Evolutionary conservation across 2,113 vertebrate genomes (phyloP).

Genomic region (Python bivittatus): DNA sequence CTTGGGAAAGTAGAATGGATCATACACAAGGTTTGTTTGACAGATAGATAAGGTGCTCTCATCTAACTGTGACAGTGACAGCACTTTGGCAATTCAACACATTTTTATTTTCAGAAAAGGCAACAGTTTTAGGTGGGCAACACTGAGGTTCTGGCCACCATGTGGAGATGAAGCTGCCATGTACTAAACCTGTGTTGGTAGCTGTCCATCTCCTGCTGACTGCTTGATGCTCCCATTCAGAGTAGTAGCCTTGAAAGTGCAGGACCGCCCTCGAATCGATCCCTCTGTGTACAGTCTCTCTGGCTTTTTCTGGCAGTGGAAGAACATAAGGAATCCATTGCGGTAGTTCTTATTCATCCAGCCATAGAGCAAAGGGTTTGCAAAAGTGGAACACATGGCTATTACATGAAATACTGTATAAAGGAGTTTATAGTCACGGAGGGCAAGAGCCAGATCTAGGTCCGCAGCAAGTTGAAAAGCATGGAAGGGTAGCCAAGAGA

Average conservation of each 20-base stretch:
- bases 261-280: conserved; percentile 81
- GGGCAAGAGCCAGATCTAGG: conserved; percentile 83
- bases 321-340: conserved; percentile 89
- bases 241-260: conserved; percentile 72
- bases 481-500: conserved; percentile 91
- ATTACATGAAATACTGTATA: conserved; percentile 88
- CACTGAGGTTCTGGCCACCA: conserved; percentile 2
- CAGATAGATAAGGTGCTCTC: conserved; percentile 49
- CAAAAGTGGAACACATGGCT: conserved; percentile 92
- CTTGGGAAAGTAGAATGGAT: conserved; percentile 43
- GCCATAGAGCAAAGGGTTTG: conserved; percentile 89
- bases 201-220: conserved; percentile 70
- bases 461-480: conserved; percentile 88
- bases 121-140: conserved; percentile 14
- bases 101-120: conserved; percentile 12
- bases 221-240: conserved; percentile 74
- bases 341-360: conserved; percentile 97
- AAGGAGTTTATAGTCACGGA: conserved; percentile 90
- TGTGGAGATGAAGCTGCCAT: background rate
- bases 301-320: conserved; percentile 85
- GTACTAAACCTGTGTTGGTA: conserved; percentile 82
- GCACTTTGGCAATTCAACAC: conserved; percentile 24
- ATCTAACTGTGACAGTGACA: background rate
- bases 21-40: conserved; percentile 52
- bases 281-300: conserved; percentile 83